These are phyloP conservation scores for Leucoraja erinaceus DNA, from an alignment of 2,113 vertebrate genomes.

Conservation along the genomic window DNA sequence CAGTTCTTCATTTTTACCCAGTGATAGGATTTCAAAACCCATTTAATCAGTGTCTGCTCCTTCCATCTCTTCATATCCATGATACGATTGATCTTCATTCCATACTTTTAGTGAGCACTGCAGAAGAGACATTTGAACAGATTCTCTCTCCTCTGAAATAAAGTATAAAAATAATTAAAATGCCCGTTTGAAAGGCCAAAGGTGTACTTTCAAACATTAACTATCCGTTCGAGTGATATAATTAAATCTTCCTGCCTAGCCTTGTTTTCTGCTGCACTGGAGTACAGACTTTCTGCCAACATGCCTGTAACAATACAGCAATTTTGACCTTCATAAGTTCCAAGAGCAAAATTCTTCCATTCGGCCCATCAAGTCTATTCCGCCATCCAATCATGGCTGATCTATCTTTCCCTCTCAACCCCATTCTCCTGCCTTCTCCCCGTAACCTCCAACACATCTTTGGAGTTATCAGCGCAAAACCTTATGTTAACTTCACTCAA, in stretches of 20 bases:
- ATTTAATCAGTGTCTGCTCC: not conserved
- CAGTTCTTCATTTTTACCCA: not conserved
- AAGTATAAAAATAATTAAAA: conserved; percentile 30
- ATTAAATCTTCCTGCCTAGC: not conserved
- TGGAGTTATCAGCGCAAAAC: not conserved
- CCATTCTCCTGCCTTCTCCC: too few species aligned
- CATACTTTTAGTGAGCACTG: conserved; percentile 59
- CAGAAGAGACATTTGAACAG: conserved; percentile 65
- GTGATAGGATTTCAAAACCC: not conserved
- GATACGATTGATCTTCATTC: conserved; percentile 42
- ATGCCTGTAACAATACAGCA: not conserved
- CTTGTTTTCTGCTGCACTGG: not conserved
- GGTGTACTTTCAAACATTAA: not conserved
- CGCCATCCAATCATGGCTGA: too few species aligned
- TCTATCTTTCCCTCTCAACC: too few species aligned
- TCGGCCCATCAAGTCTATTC: too few species aligned
- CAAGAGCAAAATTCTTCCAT: too few species aligned
- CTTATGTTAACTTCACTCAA: not conserved
- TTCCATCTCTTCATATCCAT: not conserved
- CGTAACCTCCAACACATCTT: too few species aligned
- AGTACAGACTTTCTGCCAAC: not conserved
- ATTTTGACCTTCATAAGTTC: too few species aligned
- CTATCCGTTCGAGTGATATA: not conserved
- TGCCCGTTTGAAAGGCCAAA: not conserved
- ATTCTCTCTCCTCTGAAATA: conserved; percentile 64